Conservation (phyloP, 2,888 invertebrate genomes). For the Meganola albula region DNA sequence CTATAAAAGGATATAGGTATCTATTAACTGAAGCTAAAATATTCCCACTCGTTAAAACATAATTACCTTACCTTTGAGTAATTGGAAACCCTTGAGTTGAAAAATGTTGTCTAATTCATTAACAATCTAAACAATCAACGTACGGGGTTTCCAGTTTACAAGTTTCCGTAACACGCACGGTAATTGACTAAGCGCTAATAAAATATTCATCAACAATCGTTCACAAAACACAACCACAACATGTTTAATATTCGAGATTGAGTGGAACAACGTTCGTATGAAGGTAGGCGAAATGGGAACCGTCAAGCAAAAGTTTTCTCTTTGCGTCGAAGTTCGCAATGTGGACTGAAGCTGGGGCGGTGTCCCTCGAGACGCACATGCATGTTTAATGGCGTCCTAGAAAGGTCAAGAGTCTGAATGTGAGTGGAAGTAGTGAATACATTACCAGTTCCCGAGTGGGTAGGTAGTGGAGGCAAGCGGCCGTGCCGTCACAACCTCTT, state of each 20-base stretch:
- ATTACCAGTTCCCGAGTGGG: constrained; percentile 59
- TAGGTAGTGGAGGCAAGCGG: constrained; percentile 41
- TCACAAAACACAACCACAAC: constrained; percentile 32
- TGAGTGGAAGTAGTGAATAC: constrained; percentile 64
- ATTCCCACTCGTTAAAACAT: too few species aligned
- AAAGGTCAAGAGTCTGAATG: constrained; percentile 71
- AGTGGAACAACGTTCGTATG: constrained; percentile 42
- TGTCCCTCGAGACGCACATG: constrained; percentile 62
- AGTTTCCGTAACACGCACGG: too few species aligned
- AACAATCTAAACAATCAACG: too few species aligned
- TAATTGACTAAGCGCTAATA: constrained; percentile 11
- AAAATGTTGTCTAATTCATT: too few species aligned
- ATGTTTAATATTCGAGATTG: constrained; percentile 40
- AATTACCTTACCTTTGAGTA: too few species aligned
- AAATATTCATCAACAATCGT: constrained; percentile 30
- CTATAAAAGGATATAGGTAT: too few species aligned
- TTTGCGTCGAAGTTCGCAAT: constrained; percentile 65
- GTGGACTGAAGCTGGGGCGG: constrained; percentile 58
- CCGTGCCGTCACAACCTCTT: constrained; percentile 57
- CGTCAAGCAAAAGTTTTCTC: constrained; percentile 64
- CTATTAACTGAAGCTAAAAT: too few species aligned
- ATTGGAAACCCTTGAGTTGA: too few species aligned
- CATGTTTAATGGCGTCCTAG: constrained; percentile 73
- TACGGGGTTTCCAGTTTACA: too few species aligned
- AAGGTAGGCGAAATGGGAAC: constrained; percentile 57